phyloP scores from a whole-genome alignment of 2,888 invertebrate species.

The Thyatira batis region DNA sequence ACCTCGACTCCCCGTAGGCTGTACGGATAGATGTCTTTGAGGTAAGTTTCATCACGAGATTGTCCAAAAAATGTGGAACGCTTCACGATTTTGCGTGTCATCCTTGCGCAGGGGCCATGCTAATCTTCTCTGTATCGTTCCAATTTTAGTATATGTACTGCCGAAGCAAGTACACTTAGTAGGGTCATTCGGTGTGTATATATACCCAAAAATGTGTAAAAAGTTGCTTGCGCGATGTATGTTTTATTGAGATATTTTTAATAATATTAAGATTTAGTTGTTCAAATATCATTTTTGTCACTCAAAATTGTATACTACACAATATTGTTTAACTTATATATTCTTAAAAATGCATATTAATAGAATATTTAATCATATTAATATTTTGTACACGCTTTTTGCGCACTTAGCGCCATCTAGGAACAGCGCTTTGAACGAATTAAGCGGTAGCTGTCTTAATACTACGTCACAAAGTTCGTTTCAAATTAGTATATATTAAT shows the following conservation, averaged over 20 bases:
- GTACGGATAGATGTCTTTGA: no score
- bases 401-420: not conserved
- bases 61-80: slow-evolving; percentile 55
- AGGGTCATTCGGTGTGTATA: rapidly evolving
- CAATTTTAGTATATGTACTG: slow-evolving; percentile 65
- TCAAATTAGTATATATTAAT: not conserved
- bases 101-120: slow-evolving; percentile 65
- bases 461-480: not conserved
- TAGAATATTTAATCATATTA: not conserved
- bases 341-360: no score
- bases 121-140: slow-evolving; percentile 63
- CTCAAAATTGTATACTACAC: not conserved
- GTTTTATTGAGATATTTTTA: slow-evolving; percentile 4
- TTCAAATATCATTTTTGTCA: not conserved
- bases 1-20: no score
- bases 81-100: slow-evolving; percentile 63
- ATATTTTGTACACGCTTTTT: not conserved
- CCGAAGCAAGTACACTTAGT: slow-evolving; percentile 51
- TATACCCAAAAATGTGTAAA: slow-evolving; percentile 7
- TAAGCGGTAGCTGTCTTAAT: not conserved
- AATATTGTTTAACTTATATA: no score
- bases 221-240: slow-evolving; percentile 25
- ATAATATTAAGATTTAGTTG: not conserved
- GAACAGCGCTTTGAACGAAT: not conserved
- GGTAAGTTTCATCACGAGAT: no score